Percentiles rank a stretch among this genome's conserved stretches.
These are phyloP conservation scores for Flexamia atlantica DNA, from an alignment of 2,888 invertebrate genomes.

Conservation along the genomic window DNA sequence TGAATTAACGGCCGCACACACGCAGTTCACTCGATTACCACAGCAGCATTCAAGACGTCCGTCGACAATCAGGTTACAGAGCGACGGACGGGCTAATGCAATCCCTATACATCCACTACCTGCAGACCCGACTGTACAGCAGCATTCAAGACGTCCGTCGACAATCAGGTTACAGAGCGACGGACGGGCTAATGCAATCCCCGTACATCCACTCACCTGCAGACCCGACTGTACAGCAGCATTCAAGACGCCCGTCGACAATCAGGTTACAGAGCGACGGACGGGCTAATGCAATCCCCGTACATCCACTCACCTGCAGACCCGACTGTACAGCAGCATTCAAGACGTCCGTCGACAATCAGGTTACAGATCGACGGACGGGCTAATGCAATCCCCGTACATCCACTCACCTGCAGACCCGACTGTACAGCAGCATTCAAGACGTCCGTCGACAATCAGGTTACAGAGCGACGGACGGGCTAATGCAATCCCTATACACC, in stretches of 20 bases:
- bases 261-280: no score
- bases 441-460: no score
- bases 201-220: background rate
- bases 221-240: background rate
- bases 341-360: no score
- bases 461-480: no score
- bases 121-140: background rate
- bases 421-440: no score
- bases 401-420: no score
- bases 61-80: background rate
- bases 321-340: background rate
- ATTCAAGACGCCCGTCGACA: no score
- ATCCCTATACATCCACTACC: background rate
- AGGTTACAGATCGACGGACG: no score
- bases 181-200: background rate
- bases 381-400: no score
- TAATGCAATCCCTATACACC: no score
- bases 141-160: background rate
- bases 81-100: constrained; percentile 6
- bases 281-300: no score
- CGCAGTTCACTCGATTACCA: constrained; percentile 12
- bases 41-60: constrained; percentile 3
- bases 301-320: no score
- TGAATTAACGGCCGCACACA: constrained; percentile 11
- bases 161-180: background rate